Evolutionary conservation across 30 jellyfish, hydroid and myxozoan species (phyloP), one percentile per base, ranked within the genome.

Genomic region (Cassiopea andromeda): DNA sequence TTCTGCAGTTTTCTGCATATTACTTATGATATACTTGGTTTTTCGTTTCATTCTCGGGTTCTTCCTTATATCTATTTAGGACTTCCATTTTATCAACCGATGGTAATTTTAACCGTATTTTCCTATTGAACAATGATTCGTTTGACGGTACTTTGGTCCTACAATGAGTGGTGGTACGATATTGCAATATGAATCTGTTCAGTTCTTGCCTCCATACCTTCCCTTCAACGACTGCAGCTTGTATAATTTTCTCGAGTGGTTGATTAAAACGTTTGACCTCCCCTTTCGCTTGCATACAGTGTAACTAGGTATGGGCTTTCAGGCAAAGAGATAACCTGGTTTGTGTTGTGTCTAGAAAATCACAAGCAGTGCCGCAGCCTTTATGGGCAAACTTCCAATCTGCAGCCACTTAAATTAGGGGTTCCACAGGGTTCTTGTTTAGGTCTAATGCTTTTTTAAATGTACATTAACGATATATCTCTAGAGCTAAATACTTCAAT

Each of bases 91-190:
- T 16, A 2, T 47, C 27, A 71, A 84, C 48, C 1, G 19, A 14
- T 44, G 92, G 92, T 69, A 84, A 8, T 72, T 69, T 84, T 1
- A 88, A 78, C 10, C 92, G 88, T 1, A 84, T 85, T 57, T 71
- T 44, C 45, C 92, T 5, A 59, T 84, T 72, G 87, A 84, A 46
- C 46, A 84, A 19, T 19, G 73, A 57, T 58, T 86, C 64, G 19
- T 85, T 50, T 50, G 64, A 9, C 9, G 9, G 64, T 50, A 50
- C 64, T 50, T 50, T 9, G 9, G 64, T 50, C 5, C 8, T 50
- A 9, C 9, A 50, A 50, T 50, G 64, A n/a, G n/a, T n/a, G n/a
- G n/a, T n/a, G 5, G 9, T 50, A 50, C 64, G 64, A 50, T 50
- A 50, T 50, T 50, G 9, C 64, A 9, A 9, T 2, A 50, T n/a